A percentile compares a stretch with the other conserved stretches of the same genome.
Conservation (phyloP, 2,888 invertebrate species). For the Escarpia spicata region DNA sequence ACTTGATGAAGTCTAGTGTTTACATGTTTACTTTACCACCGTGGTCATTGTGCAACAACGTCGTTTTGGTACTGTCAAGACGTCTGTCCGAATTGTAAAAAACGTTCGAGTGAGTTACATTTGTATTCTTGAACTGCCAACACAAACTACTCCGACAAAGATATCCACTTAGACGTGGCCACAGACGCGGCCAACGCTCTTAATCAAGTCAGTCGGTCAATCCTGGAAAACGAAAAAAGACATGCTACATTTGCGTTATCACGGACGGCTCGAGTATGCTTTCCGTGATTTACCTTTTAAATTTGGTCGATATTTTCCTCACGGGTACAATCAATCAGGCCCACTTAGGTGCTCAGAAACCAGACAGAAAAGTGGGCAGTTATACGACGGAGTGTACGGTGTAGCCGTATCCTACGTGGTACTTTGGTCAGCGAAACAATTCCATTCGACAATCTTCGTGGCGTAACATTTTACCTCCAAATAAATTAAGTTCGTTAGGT, state of each 20-base stretch:
- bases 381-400: not conserved
- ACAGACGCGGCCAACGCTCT: not conserved
- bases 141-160: not conserved
- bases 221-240: not conserved
- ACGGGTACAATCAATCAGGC: not conserved
- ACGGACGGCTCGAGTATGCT: not conserved
- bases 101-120: not conserved
- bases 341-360: not conserved
- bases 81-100: not conserved
- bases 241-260: not conserved
- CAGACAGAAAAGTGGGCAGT: not conserved
- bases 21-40: not conserved
- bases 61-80: not conserved
- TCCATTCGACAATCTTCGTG: too few species aligned
- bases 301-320: not conserved
- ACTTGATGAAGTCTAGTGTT: not conserved
- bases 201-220: conserved; percentile 6
- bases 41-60: not conserved
- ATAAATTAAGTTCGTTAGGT: not conserved
- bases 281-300: not conserved
- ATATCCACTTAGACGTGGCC: not conserved
- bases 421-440: not conserved
- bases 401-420: not conserved
- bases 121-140: not conserved
- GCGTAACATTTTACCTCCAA: not conserved